Base-by-base conservation (phyloP, 2,113 vertebrate genomes). In the Aphyosemion australe region DNA sequence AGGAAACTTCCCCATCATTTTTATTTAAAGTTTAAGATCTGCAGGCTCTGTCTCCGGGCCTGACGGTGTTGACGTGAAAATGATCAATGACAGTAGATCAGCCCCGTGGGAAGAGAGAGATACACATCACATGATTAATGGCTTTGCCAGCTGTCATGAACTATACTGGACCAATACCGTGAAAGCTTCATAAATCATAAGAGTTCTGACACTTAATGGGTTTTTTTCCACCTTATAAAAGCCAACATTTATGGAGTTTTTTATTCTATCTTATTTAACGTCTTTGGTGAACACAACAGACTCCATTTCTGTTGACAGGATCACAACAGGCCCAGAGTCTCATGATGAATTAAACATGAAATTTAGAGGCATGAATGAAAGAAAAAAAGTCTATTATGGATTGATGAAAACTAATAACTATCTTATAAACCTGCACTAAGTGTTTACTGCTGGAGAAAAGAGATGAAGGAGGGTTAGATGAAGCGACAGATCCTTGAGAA, bases 161-260 rank as follows among this genome's bases (percentile, higher is more conserved):
- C 84, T 87, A 87, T 79, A 82, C 73, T 65, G 82, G 88, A 88
- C 88, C 86, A 85, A 84, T 77, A 66, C 59, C 64, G 65, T 74
- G 86, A 90, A 84, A 84, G 79, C 87, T 89, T 89, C 88, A 90
- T 91, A 84, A 90, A 88, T 91, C 88, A 89, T 58, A 77, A 84
- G 73, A 56, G 39, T 72, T 78, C 80, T 75, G 82, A 89, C 83
- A 86, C 61, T 11, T 83, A 64, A 83, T 76, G 72, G 1, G 84
- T 89, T 75, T 54, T 12, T 42, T 64, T 63, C 52, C 77, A 70
- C 67, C 72, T 85, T 74, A 72, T 61, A 69, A 84, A 84, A 75
- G 58, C 11, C 61, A 62, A 73, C 69, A 34, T 71, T 83, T 71
- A 31, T 21, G 55, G 1, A 1, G 65, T 67, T 54, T 18, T 15